Percentiles rank a stretch among this genome's conserved stretches.
phyloP scores from a whole-genome alignment of 2,888 invertebrate genomes.

The Thysanoteuthis rhombus region DNA sequence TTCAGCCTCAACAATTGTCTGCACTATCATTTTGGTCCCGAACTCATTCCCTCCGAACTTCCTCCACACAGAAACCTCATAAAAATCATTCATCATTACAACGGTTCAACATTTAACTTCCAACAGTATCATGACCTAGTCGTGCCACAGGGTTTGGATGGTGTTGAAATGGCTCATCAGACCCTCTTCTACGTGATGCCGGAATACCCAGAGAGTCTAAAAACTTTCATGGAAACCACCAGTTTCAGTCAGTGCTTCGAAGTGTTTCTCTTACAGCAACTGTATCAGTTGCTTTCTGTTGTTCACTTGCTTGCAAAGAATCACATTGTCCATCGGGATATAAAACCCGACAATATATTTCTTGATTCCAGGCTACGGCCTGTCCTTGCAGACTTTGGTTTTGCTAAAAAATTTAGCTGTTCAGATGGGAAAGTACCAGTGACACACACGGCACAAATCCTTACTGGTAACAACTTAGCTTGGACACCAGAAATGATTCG shows the following conservation, averaged over 20 bases:
- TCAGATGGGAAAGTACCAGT: neutral
- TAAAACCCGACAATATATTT: slow-evolving; percentile 49
- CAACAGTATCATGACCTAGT: slow-evolving; percentile 41
- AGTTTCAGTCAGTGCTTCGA: slow-evolving; percentile 19
- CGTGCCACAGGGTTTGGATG: slow-evolving; percentile 37
- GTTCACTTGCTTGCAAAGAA: slow-evolving; percentile 41
- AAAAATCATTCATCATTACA: slow-evolving; percentile 43
- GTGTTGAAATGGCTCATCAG: slow-evolving; percentile 41
- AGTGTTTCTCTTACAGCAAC: slow-evolving; percentile 39
- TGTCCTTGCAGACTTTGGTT: slow-evolving; percentile 44
- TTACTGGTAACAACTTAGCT: slow-evolving; percentile 42
- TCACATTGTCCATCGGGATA: slow-evolving; percentile 45
- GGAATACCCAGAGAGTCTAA: slow-evolving; percentile 42
- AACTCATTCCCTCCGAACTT: slow-evolving; percentile 38
- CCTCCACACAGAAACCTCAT: slow-evolving; percentile 43
- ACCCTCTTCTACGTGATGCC: slow-evolving; percentile 48
- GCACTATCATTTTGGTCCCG: slow-evolving; percentile 40
- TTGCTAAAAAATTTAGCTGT: slow-evolving; percentile 37
- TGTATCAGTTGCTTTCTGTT: slow-evolving; percentile 48
- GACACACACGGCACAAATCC: slow-evolving; percentile 30
- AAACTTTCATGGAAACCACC: slow-evolving; percentile 37
- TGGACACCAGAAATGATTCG: slow-evolving; percentile 45
- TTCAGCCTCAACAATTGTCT: slow-evolving; percentile 38
- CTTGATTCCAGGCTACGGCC: slow-evolving; percentile 43
- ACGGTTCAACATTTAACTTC: slow-evolving; percentile 44